phyloP scores from a whole-genome alignment of 2,113 vertebrate genomes.

The Bucco capensis region DNA sequence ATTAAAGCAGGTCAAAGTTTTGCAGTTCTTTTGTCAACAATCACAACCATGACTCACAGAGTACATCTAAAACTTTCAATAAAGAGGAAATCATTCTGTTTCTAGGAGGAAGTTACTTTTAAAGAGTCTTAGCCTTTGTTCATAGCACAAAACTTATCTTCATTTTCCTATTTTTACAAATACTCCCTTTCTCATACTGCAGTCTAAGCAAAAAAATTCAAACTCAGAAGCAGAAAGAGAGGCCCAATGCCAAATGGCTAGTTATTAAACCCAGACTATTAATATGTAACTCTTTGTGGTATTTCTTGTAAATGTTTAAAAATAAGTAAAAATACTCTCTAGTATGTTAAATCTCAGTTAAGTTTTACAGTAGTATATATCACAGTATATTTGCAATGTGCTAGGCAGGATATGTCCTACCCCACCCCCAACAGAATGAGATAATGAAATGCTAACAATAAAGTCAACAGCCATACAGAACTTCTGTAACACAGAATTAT shows the following conservation, averaged over 20 bases:
- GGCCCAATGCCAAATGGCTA: background rate
- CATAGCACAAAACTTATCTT: background rate
- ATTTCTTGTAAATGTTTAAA: conserved; percentile 4
- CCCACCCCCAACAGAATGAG: background rate
- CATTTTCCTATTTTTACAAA: background rate
- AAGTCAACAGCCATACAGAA: background rate
- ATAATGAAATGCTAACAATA: background rate
- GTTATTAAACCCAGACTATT: background rate
- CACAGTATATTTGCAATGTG: background rate
- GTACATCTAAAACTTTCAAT: background rate
- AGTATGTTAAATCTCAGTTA: background rate
- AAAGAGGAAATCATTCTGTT: background rate
- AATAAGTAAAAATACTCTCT: background rate
- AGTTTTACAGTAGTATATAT: background rate
- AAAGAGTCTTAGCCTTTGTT: background rate
- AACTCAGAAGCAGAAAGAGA: background rate
- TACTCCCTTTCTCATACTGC: background rate
- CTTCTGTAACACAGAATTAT: background rate
- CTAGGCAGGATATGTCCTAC: background rate
- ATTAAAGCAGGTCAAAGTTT: conserved; percentile 4
- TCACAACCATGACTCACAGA: background rate
- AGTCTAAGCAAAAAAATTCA: background rate
- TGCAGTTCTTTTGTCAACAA: background rate
- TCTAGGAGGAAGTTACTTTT: background rate
- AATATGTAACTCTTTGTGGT: background rate